phyloP scores from a whole-genome alignment of 1,140 invertebrate species.

The Grapholita molesta region DNA sequence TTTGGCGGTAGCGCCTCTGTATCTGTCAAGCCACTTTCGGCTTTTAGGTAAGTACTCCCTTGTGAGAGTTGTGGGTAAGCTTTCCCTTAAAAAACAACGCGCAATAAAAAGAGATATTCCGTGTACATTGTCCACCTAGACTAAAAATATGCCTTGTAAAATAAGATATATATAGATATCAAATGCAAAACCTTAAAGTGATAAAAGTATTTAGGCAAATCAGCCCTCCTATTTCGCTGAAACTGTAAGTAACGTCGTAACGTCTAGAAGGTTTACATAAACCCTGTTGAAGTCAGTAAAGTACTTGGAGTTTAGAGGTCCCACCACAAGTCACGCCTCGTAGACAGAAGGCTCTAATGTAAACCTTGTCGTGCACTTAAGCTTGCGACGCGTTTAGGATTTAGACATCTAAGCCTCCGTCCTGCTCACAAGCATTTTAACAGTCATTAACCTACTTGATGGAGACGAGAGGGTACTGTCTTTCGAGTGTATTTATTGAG shows the following conservation, averaged over 20 bases:
- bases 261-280: not conserved
- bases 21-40: too few species aligned
- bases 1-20: too few species aligned
- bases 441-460: not conserved
- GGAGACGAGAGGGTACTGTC: not conserved
- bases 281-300: not conserved
- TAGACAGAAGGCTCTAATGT: not conserved
- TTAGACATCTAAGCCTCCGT: slow-evolving; percentile 2
- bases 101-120: not conserved
- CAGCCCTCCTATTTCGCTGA: not conserved
- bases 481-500: not conserved
- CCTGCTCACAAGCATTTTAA: not conserved
- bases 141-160: too few species aligned
- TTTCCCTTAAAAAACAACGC: not conserved
- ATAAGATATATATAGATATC: too few species aligned
- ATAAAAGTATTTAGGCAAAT: not conserved
- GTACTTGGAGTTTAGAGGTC: not conserved
- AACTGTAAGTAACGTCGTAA: not conserved
- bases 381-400: not conserved
- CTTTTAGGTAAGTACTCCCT: too few species aligned
- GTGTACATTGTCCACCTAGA: too few species aligned
- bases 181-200: not conserved
- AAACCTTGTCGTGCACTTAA: not conserved
- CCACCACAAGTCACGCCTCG: slow-evolving; percentile 7
- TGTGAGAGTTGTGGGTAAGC: too few species aligned